phyloP scores from a whole-genome alignment of 2,888 invertebrate species.

The Ochropleura plecta region DNA sequence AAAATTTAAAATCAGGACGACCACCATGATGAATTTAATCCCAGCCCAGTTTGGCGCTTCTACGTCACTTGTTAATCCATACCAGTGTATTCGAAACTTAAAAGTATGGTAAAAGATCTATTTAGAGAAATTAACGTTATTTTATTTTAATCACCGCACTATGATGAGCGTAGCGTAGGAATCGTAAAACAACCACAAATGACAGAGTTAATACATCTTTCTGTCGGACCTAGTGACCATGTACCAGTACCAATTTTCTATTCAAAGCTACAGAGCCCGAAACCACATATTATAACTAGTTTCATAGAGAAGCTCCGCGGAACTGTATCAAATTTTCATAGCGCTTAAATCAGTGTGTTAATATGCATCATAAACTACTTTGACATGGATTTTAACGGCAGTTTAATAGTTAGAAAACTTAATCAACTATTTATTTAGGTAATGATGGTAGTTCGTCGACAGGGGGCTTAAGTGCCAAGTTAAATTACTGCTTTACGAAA shows the following conservation, averaged over 20 bases:
- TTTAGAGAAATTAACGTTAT: background rate
- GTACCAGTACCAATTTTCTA: background rate
- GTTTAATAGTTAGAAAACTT: slow-evolving; percentile 54
- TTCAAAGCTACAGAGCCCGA: background rate
- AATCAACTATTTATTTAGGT: slow-evolving; percentile 41
- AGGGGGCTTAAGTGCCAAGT: background rate
- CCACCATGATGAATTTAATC: too few relatives aligned
- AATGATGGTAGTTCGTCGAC: slow-evolving; percentile 12
- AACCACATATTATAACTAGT: slow-evolving; percentile 4
- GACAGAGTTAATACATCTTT: background rate
- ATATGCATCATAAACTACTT: slow-evolving; percentile 55
- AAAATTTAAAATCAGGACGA: background rate
- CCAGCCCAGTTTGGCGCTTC: too few relatives aligned
- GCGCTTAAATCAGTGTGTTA: slow-evolving; percentile 53
- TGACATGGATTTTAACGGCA: slow-evolving; percentile 50
- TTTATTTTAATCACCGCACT: background rate
- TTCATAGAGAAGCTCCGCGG: slow-evolving; percentile 4
- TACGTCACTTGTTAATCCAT: too few relatives aligned
- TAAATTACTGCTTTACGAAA: background rate
- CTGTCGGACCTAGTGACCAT: background rate
- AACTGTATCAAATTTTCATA: slow-evolving; percentile 44
- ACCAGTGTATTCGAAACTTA: background rate
- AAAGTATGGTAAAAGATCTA: background rate
- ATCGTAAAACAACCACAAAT: background rate
- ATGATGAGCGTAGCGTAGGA: too few relatives aligned